Conservation (phyloP, 2,113 vertebrate genomes). For the Myocastor coypus region DNA sequence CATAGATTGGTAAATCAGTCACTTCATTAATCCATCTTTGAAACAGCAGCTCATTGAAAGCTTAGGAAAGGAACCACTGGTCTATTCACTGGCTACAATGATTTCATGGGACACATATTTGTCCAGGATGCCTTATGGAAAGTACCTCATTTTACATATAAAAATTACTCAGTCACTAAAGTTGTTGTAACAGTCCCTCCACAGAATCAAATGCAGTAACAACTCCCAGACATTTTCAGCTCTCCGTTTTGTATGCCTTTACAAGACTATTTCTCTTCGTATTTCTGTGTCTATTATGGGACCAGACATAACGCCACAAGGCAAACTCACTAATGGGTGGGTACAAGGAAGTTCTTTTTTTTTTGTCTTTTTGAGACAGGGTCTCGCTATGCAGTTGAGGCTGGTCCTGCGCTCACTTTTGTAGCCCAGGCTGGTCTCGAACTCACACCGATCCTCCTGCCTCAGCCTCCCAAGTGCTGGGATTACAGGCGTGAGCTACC, state of each 20-base stretch:
- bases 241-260: background rate
- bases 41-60: background rate
- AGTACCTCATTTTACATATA: background rate
- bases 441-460: no score
- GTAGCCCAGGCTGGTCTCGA: no score
- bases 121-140: background rate
- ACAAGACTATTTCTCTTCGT: background rate
- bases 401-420: no score
- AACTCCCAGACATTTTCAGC: background rate
- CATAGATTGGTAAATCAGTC: background rate
- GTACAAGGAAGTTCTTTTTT: fast-evolving
- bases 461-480: no score
- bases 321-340: background rate
- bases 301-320: background rate
- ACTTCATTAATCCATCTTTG: background rate
- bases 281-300: no score
- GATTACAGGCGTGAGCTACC: no score
- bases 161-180: background rate
- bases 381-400: no score
- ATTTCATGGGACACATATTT: background rate
- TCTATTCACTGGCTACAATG: background rate
- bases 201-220: background rate
- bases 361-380: no score
- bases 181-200: background rate
- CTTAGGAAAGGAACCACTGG: background rate